Evolutionary conservation across 2,888 invertebrate genomes (phyloP), one percentile per base, ranked within the genome.

Genomic region (Acanthacorydalis orientalis): DNA sequence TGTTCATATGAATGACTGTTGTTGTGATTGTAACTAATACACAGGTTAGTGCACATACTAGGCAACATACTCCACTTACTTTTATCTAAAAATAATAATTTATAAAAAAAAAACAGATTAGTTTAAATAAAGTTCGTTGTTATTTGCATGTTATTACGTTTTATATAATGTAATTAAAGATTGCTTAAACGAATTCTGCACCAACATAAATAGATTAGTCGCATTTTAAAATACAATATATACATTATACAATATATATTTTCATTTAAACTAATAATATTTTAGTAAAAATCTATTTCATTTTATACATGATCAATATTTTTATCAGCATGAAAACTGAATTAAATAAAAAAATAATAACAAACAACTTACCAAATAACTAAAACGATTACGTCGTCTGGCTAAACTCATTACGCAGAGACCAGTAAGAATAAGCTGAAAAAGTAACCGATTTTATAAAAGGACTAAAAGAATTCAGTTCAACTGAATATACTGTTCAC

Each of bases 1-100:
- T 78, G 64, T 81, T 81, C 90, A 91, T 90, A 64, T 91, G 91
- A 55, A 90, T 81, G 34, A 91, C 88, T 0, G 89, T 90, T 0
- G 90, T 91, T 1, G 90, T 90, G 44, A 91, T 87, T 15, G 86
- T 86, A 47, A 91, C 88, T 46, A 90, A 70, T 31, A 90, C 87
- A 60, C 90, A 90, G 1, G 88, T 83, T 49, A 90, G 68, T 7
- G 90, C 89, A 57, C 87, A 88, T 44, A 87, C 82, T 50, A 91
- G 69, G 53, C 89, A 89, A 62, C 88, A 88, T 3, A 84, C 82
- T 2, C 90, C 90, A 32, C 88, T 87, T 53, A 90, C 77, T 68
- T 90, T 89, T 60, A 91, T 85, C 90, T 90, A 69, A 15, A 68
- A 67, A 54, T 49, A 53, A n/a, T n/a, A n/a, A n/a, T 46, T 48